Base-by-base conservation (phyloP, 2,797 vertebrate genomes). In the Gymnocypris eckloni region DNA sequence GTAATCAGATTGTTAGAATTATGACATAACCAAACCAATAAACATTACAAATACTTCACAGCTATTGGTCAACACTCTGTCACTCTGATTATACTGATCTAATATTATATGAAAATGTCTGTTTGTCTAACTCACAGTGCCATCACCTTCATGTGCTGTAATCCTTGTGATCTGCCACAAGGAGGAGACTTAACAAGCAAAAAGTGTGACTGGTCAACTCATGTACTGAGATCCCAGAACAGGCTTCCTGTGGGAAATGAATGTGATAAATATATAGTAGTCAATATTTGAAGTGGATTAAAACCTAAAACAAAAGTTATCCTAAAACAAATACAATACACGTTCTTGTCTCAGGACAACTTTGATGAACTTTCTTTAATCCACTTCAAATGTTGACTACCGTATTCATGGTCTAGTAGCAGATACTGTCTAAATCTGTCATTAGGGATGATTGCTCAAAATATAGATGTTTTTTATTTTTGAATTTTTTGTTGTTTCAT, bases 141-240 rank as follows among this genome's bases (percentile, higher is more conserved):
- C 20, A 16, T 64, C 15, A 8, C 12, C 16, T 43, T 45, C 33
- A 39, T 18, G 13, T 75, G 12, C 52, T 84, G 86, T 52, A 82
- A 18, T 87, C 50, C n/a, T 12, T 39, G 8, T 59, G 7, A 59
- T 81, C 4, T 84, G 52, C 86, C 88, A 87, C 84, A 50, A 84
- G 88, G 81, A 45, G 86, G 88, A 80, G 82, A 69, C 83, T 82
- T 41, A 72, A 80, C 7, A 54, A 83, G 80, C 43, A 39, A 28
- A 86, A 69, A n/a, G 39, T 13, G 43, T 25, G 6, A 28, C 25
- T 45, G 22, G 4, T 66, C 13, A 28, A 41, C 69, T 80, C 45
- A 1, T 54, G 16, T 41, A 78, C 15, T n/a, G 61, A 56, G 13
- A 64, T 77, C 73, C 45, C 66, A 70, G 48, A 20, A 70, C 33